Evolutionary conservation across 2,797 vertebrate genomes (phyloP).

Genomic region (Monodelphis domestica): DNA sequence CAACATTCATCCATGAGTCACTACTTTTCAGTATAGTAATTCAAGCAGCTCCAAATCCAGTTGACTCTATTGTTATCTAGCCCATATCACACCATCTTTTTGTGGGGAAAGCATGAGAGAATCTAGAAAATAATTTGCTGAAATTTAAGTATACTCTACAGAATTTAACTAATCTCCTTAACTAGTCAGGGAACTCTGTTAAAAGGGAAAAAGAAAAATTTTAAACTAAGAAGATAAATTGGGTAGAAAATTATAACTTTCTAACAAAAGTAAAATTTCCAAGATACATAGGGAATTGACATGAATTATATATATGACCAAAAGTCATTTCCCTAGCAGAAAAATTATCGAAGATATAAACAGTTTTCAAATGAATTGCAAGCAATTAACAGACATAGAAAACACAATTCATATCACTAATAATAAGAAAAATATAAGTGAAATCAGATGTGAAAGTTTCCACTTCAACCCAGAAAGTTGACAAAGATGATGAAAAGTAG

Average conservation of each 20-base stretch:
- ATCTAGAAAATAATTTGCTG: background rate
- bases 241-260: background rate
- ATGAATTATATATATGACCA: background rate
- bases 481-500: background rate
- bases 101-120: background rate
- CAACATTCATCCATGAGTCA: background rate
- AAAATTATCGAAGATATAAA: background rate
- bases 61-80: background rate
- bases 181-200: background rate
- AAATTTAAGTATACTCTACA: background rate
- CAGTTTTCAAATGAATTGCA: background rate
- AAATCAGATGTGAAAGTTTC: background rate
- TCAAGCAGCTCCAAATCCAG: background rate
- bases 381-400: background rate
- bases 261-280: background rate
- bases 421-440: background rate
- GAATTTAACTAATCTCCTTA: background rate
- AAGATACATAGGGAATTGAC: background rate
- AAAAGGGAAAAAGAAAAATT: background rate
- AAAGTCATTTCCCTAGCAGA: background rate
- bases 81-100: background rate
- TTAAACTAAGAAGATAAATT: background rate
- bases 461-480: background rate
- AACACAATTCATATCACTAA: background rate
- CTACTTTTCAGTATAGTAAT: background rate